Percentiles rank a stretch among this genome's conserved stretches.
Evolutionary conservation across 1,140 invertebrate species (phyloP).

Genomic region (Galleria mellonella): DNA sequence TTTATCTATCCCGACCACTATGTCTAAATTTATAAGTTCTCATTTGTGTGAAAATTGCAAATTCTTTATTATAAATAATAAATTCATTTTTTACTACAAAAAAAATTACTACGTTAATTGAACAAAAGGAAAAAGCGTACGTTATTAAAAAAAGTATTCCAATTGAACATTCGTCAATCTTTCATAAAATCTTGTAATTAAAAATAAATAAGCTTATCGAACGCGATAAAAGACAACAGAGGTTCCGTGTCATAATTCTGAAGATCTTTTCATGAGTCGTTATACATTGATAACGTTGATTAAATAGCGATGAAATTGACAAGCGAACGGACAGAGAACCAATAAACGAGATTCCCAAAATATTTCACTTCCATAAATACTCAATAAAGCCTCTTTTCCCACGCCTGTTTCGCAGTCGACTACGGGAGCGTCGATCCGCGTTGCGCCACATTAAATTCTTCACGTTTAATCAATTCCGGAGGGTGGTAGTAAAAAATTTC

Average conservation of each 20-base stretch:
- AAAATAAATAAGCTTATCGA: no score
- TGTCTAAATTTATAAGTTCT: no score
- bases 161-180: no score
- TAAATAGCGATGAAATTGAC: constrained; percentile 29
- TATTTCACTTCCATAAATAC: constrained; percentile 45
- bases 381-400: constrained; percentile 38
- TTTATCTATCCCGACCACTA: no score
- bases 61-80: no score
- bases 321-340: constrained; percentile 21
- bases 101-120: no score
- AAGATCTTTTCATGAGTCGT: constrained; percentile 4
- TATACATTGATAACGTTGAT: constrained; percentile 17
- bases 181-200: no score
- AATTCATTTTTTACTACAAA: no score
- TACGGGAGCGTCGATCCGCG: constrained; percentile 24
- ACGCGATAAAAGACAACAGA: no score
- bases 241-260: background rate
- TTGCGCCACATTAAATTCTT: constrained; percentile 54
- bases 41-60: no score
- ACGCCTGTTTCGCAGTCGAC: constrained; percentile 42
- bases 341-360: constrained; percentile 40
- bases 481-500: constrained; percentile 36
- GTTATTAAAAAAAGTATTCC: no score
- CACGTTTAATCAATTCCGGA: constrained; percentile 52
- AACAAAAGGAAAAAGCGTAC: no score